Base-by-base conservation (phyloP, 2,888 invertebrate species). In the Cheilosia urbana region DNA sequence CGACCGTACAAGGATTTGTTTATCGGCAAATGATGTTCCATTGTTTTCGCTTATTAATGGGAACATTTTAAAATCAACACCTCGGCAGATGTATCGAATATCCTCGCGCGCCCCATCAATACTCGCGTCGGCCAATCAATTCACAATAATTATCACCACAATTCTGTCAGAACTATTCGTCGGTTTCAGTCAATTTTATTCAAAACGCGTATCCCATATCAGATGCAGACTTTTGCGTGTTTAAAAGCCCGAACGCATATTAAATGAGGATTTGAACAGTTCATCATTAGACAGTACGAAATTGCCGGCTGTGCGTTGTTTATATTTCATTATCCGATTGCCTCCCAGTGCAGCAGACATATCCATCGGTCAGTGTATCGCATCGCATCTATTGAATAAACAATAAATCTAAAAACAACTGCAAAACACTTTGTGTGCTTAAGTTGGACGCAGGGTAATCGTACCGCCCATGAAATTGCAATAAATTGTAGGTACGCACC, bases 131-230 rank as follows among this genome's bases (percentile, higher is more conserved):
- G 21, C 57, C 69, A 69, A 47, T 69, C 69, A 69, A 47, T 57
- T 45, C 34, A 34, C 34, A 30, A 40, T 34, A 30, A 40, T 34
- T 27, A 58, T 37, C 37, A 69, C 58, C 69, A 47, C 47, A 57
- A 34, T 45, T 57, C 55, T 13, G 15, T 15, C 57, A 27, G 24
- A 19, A n/a, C 24, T 30, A 13, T n/a, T n/a, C 7, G 27, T 34
- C 57, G 30, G 4, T 24, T 71, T 60, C 71, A 40, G 40, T 60
- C 37, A 40, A 60, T 60, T 60, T 51, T 40, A 60, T 60, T 13
- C 37, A n/a, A 24, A 71, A 58, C 58, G 37, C 24, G 58, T 34
- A 57, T 69, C 19, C 21, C n/a, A 13, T 17, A 37, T 34, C 30
- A 15, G 24, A 37, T 6, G 53, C n/a, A n/a, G 19, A 53, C 37